These are phyloP conservation scores for Melanotaenia pygmaea DNA, from an alignment of 2,797 vertebrate genomes.

Conservation along the genomic window DNA sequence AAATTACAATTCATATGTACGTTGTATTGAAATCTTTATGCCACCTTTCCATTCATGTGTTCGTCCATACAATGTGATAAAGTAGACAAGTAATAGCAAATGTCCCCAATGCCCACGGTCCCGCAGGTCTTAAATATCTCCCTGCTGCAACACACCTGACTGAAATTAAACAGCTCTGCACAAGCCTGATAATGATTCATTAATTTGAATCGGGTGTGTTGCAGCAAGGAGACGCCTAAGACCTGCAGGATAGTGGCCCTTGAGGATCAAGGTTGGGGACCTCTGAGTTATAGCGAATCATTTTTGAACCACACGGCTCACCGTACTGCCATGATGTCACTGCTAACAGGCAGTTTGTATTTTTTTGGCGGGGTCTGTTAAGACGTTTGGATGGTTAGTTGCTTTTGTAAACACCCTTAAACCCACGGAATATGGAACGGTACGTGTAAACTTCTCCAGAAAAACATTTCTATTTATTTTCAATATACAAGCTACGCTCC, in stretches of 20 bases:
- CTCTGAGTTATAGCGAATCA: neutral
- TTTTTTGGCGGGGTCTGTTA: conserved; percentile 60
- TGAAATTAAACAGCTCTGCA: no score
- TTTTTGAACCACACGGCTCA: conserved; percentile 27
- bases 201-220: no score
- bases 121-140: no score
- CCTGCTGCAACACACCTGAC: no score
- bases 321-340: conserved; percentile 59
- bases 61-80: neutral
- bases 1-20: no score
- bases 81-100: neutral
- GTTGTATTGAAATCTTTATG: no score
- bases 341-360: conserved; percentile 13
- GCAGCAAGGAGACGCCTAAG: no score
- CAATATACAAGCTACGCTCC: neutral
- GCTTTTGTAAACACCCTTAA: conserved; percentile 2
- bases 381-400: neutral
- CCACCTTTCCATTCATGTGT: no score
- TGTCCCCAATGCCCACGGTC: no score
- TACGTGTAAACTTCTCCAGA: conserved; percentile 37
- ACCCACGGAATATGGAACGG: conserved; percentile 69
- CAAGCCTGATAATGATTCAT: no score
- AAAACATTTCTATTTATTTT: neutral
- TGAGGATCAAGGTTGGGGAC: no score
- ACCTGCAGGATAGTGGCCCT: no score